Base-by-base conservation (phyloP, 53 echinoderm and acorn worm genomes). In the Holothuria scabra region DNA sequence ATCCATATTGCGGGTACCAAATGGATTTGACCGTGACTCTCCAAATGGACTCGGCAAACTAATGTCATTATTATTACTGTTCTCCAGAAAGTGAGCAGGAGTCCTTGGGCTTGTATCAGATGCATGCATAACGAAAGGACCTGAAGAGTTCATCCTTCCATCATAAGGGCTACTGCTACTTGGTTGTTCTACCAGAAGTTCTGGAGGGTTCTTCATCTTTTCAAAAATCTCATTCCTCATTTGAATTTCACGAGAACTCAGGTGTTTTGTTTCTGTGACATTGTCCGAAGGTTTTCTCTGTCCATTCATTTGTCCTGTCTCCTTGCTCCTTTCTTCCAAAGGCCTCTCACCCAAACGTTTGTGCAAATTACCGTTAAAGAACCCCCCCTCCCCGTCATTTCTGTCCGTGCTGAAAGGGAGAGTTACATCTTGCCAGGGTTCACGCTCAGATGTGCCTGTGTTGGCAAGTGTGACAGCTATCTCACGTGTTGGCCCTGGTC, bases 81-180 rank as follows among this genome's bases (percentile, higher is more conserved):
- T 46, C 29, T 89, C 90, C 21, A 81, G 19, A 74, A 89, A 89
- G 61, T 68, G 64, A 28, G 90, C 81, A 23, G 90, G 90, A 37
- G 90, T 89, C 19, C 89, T 67, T 23, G 90, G 90, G 30, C 90
- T 89, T 33, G 84, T 49, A 41, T 89, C 90, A 62, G 85, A 84
- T 23, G 81, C 85, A 52, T 89, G 90, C 71, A 85, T 29, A 20
- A 85, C 84, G 56, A 85, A 85, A 13, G 70, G 68, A 12, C 74
- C 65, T 12, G 28, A 22, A 28, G 26, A 28, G 38, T 31, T 33
- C 33, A 70, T 22, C 41, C 16, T 22, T 33, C 16, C 34, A 22
- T 81, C 65, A 12, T 61, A 41, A 8, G 12, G 25, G 30, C 28
- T 56, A 32, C 31, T 20, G 28, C 30, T 12, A 32, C 31, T 30